These are phyloP conservation scores for Cryptoleucopteryx plumbea DNA, from an alignment of 2,113 vertebrate genomes.

Conservation along the genomic window DNA sequence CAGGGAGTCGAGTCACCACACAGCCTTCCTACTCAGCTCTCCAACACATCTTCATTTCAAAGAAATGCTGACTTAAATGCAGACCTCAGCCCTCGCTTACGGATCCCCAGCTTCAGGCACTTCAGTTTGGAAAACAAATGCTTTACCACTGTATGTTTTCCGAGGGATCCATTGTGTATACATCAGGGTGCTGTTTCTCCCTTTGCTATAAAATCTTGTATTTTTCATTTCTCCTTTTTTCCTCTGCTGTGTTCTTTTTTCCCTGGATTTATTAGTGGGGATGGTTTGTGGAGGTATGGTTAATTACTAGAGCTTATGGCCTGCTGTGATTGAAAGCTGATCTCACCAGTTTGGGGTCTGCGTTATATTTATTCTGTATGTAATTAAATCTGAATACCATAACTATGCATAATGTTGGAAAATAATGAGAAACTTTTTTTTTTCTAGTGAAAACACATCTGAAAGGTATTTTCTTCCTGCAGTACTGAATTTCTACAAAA, in stretches of 20 bases:
- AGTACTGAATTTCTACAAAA: neutral
- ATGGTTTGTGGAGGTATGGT: conserved; percentile 56
- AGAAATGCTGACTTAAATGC: neutral
- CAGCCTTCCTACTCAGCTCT: neutral
- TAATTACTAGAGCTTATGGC: conserved; percentile 59
- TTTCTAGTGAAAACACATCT: neutral
- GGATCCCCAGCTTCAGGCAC: neutral
- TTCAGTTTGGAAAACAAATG: neutral
- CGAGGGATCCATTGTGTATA: neutral
- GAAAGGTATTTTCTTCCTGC: conserved; percentile 28
- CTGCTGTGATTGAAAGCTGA: conserved; percentile 68
- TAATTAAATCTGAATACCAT: conserved; percentile 62
- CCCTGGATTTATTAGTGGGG: conserved; percentile 34
- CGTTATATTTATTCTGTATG: conserved; percentile 49
- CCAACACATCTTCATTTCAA: neutral
- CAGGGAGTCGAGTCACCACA: neutral
- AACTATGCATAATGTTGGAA: conserved; percentile 49
- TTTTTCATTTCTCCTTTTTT: conserved; percentile 1
- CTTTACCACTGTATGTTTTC: neutral
- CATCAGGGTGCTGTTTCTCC: neutral
- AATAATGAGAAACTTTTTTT: conserved; percentile 34
- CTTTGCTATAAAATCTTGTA: neutral
- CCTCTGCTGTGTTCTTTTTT: conserved; percentile 30
- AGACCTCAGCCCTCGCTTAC: neutral
- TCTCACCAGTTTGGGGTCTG: conserved; percentile 60